Base-by-base conservation (phyloP, 1,140 invertebrate genomes). In the Mamestra configurata region DNA sequence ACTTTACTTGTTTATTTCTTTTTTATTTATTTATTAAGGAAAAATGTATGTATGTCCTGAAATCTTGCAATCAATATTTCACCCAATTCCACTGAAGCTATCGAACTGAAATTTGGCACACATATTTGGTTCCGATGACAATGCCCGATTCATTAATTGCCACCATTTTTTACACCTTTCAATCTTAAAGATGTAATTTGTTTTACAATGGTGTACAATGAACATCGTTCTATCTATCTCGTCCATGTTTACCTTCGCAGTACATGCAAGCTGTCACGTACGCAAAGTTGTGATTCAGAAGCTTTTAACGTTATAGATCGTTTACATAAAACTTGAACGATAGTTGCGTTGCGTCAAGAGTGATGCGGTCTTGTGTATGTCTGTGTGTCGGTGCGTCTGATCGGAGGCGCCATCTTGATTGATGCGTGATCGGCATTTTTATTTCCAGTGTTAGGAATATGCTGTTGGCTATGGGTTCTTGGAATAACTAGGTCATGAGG, bases 371-470 rank as follows among this genome's bases (percentile, higher is more conserved):
- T 10, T 20, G 59, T 64, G 59, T 64, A 64, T 35, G n/a, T 40
- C 18, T 18, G 10, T 31, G 22, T 59, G 24, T 27, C 4, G 0
- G 40, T 4, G 40, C 22, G 31, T 43, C 37, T 68, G 20, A 46
- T 68, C 4, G 66, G 11, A 49, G 22, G 7, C 31, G 66, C 40
- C 13, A 24, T 49, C 8, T 11, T 70, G 66, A 70, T 70, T 70
- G 66, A 70, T n/a, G 40, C 1, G 22, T 70, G 66, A 70, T 70
- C 66, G 66, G 13, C 66, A 49, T 70, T 70, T 70, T 70, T 70
- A 70, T 46, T 49, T 70, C 8, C 40, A 49, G n/a, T 24, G 18
- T 18, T n/a, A 15, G 11, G 27, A 27, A 22, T 15, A 20, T 6
- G 61, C 22, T 57, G 55, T 20, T 59, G 22, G 55, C 13, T 31